Evolutionary conservation across 2,888 invertebrate species (phyloP).

Genomic region (Bimastos eiseni): DNA sequence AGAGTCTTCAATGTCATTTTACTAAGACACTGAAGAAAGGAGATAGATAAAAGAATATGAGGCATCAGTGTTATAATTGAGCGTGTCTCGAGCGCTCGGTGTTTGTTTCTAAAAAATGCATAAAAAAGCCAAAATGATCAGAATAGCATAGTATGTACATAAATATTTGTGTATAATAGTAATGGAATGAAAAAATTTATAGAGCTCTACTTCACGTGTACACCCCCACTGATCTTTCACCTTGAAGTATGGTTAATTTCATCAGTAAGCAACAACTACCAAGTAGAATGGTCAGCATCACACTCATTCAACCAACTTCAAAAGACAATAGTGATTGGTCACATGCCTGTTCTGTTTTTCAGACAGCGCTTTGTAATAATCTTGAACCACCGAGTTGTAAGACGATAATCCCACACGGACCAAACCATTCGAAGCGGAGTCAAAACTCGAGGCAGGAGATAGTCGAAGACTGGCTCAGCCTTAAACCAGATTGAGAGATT

Average conservation of each 20-base stretch:
- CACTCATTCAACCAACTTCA: neutral
- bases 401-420: constrained; percentile 8
- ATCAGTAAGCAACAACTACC: neutral
- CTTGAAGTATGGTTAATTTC: neutral
- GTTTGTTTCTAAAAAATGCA: neutral
- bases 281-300: neutral
- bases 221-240: neutral
- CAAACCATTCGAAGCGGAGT: neutral
- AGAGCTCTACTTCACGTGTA: no score
- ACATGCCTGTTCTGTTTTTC: neutral
- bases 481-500: neutral
- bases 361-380: neutral
- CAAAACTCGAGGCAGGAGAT: neutral
- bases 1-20: neutral
- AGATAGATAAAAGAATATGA: neutral
- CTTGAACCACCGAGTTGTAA: constrained; percentile 3
- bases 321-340: neutral
- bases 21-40: neutral
- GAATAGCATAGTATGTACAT: neutral
- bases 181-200: no score
- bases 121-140: neutral
- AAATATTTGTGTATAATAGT: neutral
- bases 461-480: neutral
- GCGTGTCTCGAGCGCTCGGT: no score
- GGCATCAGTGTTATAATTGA: neutral